A percentile compares a stretch with the other conserved stretches of the same genome.
These are phyloP conservation scores for Sinocyclocheilus anshuiensis DNA, from an alignment of 2,113 vertebrate species.

Conservation along the genomic window DNA sequence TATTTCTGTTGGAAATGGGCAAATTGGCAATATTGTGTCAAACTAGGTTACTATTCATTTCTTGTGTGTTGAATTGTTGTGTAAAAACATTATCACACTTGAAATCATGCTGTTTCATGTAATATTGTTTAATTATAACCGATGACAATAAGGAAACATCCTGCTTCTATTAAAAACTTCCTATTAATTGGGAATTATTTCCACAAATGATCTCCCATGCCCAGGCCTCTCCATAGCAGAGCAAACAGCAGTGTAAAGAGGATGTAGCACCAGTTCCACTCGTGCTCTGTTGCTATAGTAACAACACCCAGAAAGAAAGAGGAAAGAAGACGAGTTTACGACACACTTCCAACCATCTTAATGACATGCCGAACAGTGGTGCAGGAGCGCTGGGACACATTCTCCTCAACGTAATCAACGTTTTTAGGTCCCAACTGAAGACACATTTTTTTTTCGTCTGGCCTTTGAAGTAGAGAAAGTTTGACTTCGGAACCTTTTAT, in stretches of 20 bases:
- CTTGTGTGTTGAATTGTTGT: neutral
- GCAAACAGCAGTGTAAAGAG: slow-evolving; percentile 91
- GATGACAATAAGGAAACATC: neutral
- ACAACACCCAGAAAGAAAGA: slow-evolving; percentile 86
- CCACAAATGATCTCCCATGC: slow-evolving; percentile 69
- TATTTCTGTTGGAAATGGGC: neutral
- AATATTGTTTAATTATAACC: neutral
- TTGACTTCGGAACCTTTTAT: no score
- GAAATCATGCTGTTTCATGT: neutral
- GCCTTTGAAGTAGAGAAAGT: no score
- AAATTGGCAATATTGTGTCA: neutral
- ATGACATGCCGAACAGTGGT: slow-evolving; percentile 94
- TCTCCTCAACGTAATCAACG: slow-evolving; percentile 87
- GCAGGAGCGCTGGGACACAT: slow-evolving; percentile 93
- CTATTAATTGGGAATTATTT: neutral
- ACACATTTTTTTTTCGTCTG: no score
- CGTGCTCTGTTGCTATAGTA: slow-evolving; percentile 91
- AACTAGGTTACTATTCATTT: neutral
- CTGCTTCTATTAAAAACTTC: neutral
- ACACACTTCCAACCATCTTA: slow-evolving; percentile 95
- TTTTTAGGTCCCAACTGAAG: no score
- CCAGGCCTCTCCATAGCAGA: slow-evolving; percentile 88
- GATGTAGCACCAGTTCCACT: slow-evolving; percentile 97
- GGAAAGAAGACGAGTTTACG: slow-evolving; percentile 92
- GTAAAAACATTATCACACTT: no score